Evolutionary conservation across 2,888 invertebrate species (phyloP).

Genomic region (Melipona beecheii): DNA sequence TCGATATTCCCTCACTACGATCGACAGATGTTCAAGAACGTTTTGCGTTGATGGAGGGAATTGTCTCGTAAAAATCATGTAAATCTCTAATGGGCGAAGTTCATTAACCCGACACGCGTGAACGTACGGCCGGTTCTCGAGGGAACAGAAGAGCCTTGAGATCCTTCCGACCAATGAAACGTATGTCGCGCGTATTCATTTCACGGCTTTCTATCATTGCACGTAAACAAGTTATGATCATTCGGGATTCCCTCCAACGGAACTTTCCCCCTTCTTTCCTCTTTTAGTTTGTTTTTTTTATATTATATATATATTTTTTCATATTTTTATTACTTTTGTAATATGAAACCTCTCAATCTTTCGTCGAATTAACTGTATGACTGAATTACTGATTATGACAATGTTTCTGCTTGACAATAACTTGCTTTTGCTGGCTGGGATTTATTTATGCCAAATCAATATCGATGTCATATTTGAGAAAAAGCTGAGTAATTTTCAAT

Average conservation of each 20-base stretch:
- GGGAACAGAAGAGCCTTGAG: slow-evolving; percentile 1
- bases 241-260: not conserved
- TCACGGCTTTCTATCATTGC: slow-evolving; percentile 8
- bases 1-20: not conserved
- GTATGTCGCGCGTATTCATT: not conserved
- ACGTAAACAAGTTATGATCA: not conserved
- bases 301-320: no score
- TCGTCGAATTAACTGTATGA: no score
- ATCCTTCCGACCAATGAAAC: slow-evolving; percentile 20
- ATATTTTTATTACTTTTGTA: no score
- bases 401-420: no score
- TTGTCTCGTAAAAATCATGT: slow-evolving; percentile 37
- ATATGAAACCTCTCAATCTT: no score
- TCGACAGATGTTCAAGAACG: slow-evolving; percentile 23
- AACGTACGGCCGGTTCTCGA: slow-evolving; percentile 18
- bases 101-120: slow-evolving; percentile 51
- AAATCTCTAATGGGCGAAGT: slow-evolving; percentile 43
- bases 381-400: no score
- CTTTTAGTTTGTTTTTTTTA: not conserved
- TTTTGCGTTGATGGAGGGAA: not conserved
- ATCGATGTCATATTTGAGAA: no score
- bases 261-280: not conserved
- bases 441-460: no score
- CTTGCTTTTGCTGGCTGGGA: no score
- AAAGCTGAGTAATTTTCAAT: no score